These are phyloP conservation scores for Tamandua tetradactyla DNA, from an alignment of 2,797 vertebrate species.

Conservation along the genomic window DNA sequence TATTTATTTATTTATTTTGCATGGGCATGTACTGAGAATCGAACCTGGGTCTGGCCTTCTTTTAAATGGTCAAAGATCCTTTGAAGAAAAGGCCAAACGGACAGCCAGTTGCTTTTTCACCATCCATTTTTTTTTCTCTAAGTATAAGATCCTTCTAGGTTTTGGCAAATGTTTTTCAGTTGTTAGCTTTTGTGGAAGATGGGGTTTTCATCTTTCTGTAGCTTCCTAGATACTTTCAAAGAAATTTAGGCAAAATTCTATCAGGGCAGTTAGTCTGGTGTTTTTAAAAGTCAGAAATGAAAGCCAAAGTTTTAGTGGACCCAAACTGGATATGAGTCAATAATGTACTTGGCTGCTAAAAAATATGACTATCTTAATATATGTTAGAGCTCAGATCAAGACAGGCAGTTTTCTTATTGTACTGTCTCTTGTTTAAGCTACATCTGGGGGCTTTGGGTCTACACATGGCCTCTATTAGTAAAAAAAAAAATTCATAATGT, in stretches of 20 bases:
- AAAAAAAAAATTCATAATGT: background rate
- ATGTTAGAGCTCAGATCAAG: background rate
- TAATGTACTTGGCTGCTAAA: background rate
- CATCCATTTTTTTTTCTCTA: background rate
- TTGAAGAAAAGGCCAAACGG: background rate
- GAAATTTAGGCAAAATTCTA: slow-evolving; percentile 28
- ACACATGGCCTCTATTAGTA: background rate
- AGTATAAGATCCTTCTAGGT: background rate
- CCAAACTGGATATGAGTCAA: background rate
- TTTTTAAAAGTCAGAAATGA: slow-evolving; percentile 50
- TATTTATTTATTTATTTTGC: no score
- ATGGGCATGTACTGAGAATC: no score
- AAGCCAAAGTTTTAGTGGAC: slow-evolving; percentile 42
- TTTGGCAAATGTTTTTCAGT: background rate
- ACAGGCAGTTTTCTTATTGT: background rate
- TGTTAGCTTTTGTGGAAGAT: slow-evolving; percentile 1
- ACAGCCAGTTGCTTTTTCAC: background rate
- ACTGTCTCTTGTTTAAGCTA: background rate
- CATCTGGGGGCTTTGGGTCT: background rate
- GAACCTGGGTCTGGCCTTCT: background rate
- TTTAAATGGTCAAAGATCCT: background rate
- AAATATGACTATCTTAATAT: background rate
- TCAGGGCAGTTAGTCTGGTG: background rate
- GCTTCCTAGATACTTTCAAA: slow-evolving; percentile 8
- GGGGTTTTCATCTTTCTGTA: slow-evolving; percentile 10